Percentiles rank a stretch among this genome's conserved stretches.
phyloP scores from a whole-genome alignment of 2,113 vertebrate genomes.

The Sinocyclocheilus grahami region DNA sequence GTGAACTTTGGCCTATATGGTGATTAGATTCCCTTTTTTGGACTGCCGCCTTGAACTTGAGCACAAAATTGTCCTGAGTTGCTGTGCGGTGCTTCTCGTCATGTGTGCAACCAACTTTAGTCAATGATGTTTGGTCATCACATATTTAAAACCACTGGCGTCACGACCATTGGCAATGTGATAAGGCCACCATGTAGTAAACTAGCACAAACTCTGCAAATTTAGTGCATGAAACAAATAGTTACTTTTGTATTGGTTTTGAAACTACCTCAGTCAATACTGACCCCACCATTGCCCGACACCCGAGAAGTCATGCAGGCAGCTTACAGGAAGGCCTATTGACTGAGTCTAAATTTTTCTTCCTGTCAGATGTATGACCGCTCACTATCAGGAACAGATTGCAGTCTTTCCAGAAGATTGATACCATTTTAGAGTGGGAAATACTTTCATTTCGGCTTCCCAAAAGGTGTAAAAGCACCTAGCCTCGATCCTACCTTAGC shows the following conservation, averaged over 20 bases:
- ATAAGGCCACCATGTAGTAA: neutral
- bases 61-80: no score
- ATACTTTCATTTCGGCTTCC: conserved; percentile 6
- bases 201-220: neutral
- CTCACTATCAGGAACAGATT: conserved; percentile 66
- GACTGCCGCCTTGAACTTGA: neutral
- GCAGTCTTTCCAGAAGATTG: conserved; percentile 58
- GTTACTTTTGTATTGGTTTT: conserved; percentile 28
- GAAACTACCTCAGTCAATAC: conserved; percentile 66
- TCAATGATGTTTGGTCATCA: neutral
- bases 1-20: neutral
- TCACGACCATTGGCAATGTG: neutral
- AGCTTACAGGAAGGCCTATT: conserved; percentile 79
- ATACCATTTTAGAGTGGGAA: conserved; percentile 64
- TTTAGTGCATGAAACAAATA: neutral
- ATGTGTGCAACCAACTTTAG: no score
- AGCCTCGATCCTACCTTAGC: neutral
- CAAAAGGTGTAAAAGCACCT: conserved; percentile 19
- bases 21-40: neutral
- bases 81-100: no score
- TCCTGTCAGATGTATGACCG: conserved; percentile 72
- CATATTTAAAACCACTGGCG: no score
- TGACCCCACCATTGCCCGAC: conserved; percentile 60
- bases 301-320: conserved; percentile 69
- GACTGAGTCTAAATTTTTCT: conserved; percentile 67